A percentile compares a stretch with the other conserved stretches of the same genome.
These are phyloP conservation scores for Neopelma chrysocephalum DNA, from an alignment of 2,797 vertebrate genomes.

Conservation along the genomic window DNA sequence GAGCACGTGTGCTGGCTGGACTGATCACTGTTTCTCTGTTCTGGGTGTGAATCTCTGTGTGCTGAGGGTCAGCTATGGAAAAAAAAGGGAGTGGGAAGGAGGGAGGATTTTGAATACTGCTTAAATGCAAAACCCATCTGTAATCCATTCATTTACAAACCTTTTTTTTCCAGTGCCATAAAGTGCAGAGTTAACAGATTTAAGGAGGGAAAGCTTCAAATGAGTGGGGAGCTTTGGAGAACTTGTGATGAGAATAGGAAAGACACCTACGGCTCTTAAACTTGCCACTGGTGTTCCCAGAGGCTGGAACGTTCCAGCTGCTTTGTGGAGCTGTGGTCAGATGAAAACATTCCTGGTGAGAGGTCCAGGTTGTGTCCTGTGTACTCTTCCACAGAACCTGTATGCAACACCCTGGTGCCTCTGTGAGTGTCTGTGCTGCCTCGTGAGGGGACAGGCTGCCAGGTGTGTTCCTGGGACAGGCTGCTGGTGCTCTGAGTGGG, in stretches of 20 bases:
- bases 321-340: neutral
- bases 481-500: rapidly evolving
- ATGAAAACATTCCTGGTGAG: neutral
- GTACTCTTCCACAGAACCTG: neutral
- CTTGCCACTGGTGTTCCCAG: neutral
- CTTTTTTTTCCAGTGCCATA: neutral
- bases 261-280: neutral
- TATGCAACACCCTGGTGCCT: neutral
- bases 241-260: neutral
- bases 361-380: neutral
- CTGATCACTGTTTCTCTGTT: neutral
- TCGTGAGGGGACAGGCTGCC: neutral
- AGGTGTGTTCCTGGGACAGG: neutral
- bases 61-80: neutral
- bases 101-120: neutral
- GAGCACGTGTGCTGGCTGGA: neutral
- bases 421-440: neutral
- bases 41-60: neutral
- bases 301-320: neutral
- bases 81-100: neutral
- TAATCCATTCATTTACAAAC: neutral
- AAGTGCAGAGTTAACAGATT: neutral
- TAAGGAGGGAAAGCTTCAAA: neutral
- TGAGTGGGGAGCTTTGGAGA: neutral
- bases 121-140: neutral